Percentiles rank a stretch among this genome's conserved stretches.
Conservation (phyloP, 53 echinoderm and acorn worm species). For the Henricia sp. region DNA sequence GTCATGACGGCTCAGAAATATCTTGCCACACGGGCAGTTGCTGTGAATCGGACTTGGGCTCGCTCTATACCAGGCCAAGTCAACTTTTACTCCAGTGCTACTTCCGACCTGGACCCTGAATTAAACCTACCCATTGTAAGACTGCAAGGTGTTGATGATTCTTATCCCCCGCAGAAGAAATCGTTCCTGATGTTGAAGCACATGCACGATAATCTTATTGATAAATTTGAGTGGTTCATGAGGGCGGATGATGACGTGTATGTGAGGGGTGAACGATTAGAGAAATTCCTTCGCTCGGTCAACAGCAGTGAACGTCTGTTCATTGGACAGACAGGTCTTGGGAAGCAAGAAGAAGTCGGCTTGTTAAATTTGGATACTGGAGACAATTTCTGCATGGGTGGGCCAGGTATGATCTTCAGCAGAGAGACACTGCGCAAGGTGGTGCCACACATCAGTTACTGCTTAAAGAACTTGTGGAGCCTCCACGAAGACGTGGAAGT, state of each 20-base stretch:
- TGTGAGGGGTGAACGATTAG: constrained; percentile 81
- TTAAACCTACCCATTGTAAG: constrained; percentile 86
- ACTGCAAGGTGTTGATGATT: constrained; percentile 86
- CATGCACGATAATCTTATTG: constrained; percentile 96
- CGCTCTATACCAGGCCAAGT: constrained; percentile 93
- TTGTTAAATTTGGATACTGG: constrained; percentile 81
- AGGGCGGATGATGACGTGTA: constrained; percentile 97
- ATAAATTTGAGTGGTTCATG: constrained; percentile 98
- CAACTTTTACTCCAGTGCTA: constrained; percentile 77
- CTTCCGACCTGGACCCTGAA: constrained; percentile 57
- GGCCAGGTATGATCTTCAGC: constrained; percentile 95
- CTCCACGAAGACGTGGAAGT: constrained; percentile 97
- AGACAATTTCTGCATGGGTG: constrained; percentile 98
- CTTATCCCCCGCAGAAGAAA: constrained; percentile 97
- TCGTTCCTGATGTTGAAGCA: constrained; percentile 97
- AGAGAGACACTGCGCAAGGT: constrained; percentile 85
- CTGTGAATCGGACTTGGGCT: constrained; percentile 95
- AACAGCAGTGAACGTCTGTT: constrained; percentile 86
- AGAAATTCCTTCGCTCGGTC: constrained; percentile 83
- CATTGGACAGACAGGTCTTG: constrained; percentile 94
- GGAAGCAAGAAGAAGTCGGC: constrained; percentile 89
- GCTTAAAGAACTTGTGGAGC: constrained; percentile 95
- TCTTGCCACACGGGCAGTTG: constrained; percentile 79
- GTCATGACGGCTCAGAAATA: constrained; percentile 95
- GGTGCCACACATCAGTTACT: constrained; percentile 93